Percentiles rank a stretch among this genome's conserved stretches.
Evolutionary conservation across 2,888 invertebrate genomes (phyloP).

Genomic region (Cheilosia pagana): DNA sequence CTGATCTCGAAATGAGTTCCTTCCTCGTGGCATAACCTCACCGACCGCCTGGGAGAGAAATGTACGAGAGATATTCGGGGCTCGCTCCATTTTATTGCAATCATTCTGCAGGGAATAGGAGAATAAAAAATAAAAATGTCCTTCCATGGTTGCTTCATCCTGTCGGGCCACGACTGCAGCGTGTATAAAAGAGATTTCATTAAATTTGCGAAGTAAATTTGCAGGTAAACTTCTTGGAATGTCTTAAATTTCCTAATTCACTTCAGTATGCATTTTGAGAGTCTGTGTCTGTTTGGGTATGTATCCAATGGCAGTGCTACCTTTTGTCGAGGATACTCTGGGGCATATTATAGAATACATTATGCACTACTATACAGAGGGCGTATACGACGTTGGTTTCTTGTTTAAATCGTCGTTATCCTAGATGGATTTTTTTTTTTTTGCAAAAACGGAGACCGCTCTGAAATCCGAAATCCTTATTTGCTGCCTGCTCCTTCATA

Average conservation of each 20-base stretch:
- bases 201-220: slow-evolving; percentile 48
- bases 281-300: slow-evolving; percentile 11
- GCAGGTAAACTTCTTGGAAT: slow-evolving; percentile 58
- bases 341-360: slow-evolving; percentile 22
- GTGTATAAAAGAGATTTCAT: slow-evolving; percentile 59
- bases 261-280: slow-evolving; percentile 58
- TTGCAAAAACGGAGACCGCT: slow-evolving; percentile 36
- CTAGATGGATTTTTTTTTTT: slow-evolving; percentile 51
- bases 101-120: slow-evolving; percentile 37
- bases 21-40: slow-evolving; percentile 22
- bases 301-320: slow-evolving; percentile 11
- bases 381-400: slow-evolving; percentile 31
- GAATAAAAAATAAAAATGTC: slow-evolving; percentile 54
- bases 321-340: slow-evolving; percentile 54
- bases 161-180: not conserved
- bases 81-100: slow-evolving; percentile 49
- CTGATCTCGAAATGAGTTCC: slow-evolving; percentile 62
- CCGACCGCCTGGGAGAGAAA: slow-evolving; percentile 14
- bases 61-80: not conserved
- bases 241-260: slow-evolving; percentile 70
- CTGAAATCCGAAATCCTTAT: slow-evolving; percentile 57
- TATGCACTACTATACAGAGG: slow-evolving; percentile 36
- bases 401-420: slow-evolving; percentile 66
- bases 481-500: slow-evolving; percentile 13
- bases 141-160: not conserved